phyloP scores from a whole-genome alignment of 1,140 invertebrate species.

The Wiebesia pumilae region DNA sequence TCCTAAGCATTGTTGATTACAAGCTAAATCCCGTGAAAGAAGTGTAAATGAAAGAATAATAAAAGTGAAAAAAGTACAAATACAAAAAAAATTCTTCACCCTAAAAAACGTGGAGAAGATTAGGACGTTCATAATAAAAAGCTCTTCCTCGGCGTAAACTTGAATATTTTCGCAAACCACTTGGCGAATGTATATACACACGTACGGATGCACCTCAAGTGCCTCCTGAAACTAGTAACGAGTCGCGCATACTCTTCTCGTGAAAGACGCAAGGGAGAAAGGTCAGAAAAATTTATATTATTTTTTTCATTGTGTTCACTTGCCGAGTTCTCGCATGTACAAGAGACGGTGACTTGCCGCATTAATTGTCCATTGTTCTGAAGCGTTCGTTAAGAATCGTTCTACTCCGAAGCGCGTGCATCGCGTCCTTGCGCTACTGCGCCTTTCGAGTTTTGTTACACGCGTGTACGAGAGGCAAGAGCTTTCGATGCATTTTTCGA shows the following conservation, averaged over 20 bases:
- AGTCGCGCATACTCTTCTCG: background rate
- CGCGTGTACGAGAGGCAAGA: background rate
- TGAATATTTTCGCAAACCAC: background rate
- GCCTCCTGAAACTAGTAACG: background rate
- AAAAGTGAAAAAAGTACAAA: no score
- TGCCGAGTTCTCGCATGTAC: background rate
- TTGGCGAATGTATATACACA: no score
- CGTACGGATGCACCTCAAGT: background rate
- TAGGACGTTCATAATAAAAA: no score
- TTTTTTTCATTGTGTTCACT: background rate
- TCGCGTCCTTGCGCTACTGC: no score
- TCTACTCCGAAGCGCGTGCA: no score
- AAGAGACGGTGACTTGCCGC: conserved; percentile 1
- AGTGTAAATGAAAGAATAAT: no score
- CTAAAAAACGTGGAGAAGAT: no score
- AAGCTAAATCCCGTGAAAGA: no score
- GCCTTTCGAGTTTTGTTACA: background rate
- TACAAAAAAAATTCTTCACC: no score
- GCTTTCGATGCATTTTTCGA: background rate
- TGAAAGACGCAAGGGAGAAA: background rate
- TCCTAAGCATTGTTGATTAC: no score
- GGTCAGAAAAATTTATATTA: background rate
- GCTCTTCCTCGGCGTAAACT: no score
- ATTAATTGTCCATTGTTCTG: conserved; percentile 55
- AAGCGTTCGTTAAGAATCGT: conserved; percentile 45